Percentiles rank a stretch among this genome's conserved stretches.
phyloP scores from a whole-genome alignment of 2,113 vertebrate genomes.

The Boleophthalmus pectinirostris region DNA sequence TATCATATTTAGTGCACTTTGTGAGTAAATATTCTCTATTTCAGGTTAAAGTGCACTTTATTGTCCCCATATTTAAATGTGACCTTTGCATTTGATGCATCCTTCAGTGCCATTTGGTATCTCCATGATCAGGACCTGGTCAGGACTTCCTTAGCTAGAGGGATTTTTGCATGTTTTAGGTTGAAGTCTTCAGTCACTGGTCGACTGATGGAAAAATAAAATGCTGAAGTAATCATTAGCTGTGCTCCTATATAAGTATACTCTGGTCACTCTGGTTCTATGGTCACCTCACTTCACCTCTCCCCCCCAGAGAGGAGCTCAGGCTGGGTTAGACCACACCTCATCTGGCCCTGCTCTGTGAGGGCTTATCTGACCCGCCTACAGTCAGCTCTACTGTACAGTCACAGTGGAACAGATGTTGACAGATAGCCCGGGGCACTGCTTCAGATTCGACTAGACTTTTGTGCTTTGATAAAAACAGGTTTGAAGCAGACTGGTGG shows the following conservation, averaged over 20 bases:
- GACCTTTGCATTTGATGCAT: too few species aligned
- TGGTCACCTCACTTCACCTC: slow-evolving; percentile 61
- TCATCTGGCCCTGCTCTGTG: neutral
- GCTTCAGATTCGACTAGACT: neutral
- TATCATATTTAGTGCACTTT: too few species aligned
- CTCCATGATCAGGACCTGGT: too few species aligned
- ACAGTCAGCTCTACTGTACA: neutral
- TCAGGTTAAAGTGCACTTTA: too few species aligned
- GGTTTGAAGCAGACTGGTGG: neutral
- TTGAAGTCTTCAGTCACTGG: too few species aligned
- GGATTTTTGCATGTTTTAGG: too few species aligned
- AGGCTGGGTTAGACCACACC: neutral
- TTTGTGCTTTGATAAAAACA: slow-evolving; percentile 4
- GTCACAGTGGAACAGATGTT: slow-evolving; percentile 1
- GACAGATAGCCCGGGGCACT: neutral
- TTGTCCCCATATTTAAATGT: too few species aligned
- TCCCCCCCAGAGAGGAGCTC: slow-evolving; percentile 25
- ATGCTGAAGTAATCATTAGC: too few species aligned
- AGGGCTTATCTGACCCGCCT: neutral
- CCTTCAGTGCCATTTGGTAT: too few species aligned
- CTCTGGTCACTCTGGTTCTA: slow-evolving; percentile 69
- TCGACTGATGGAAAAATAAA: too few species aligned
- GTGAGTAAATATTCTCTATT: too few species aligned
- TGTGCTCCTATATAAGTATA: slow-evolving; percentile 17
- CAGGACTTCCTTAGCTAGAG: too few species aligned